Evolutionary conservation across 2,888 invertebrate genomes (phyloP), one percentile per base, ranked within the genome.

Genomic region (Pheosia tremula): DNA sequence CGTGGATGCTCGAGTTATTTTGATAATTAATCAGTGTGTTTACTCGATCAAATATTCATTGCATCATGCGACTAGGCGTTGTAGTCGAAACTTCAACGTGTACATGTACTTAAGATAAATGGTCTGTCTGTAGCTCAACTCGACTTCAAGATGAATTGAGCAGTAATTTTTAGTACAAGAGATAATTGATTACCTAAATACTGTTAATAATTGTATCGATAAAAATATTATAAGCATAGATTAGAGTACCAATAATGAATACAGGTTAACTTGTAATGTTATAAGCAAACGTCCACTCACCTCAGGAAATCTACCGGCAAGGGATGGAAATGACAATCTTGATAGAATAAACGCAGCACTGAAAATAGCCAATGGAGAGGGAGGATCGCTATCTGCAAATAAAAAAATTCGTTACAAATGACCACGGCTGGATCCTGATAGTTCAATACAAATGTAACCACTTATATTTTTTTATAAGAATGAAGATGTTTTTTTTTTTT

Each of bases 291-390:
- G 13, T 2, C 10, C 63, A 76, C 85, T 82, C 77, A 86, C 88
- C 85, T 85, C 67, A 72, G 80, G 77, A 82, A 82, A 78, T 81
- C 78, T 83, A 79, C 77, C 67, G 77, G 77, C 75, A 84, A 87
- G 78, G 77, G 68, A 69, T 64, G 72, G 55, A 73, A 72, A 75
- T 77, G 72, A 79, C 69, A 71, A 74, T 73, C 67, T 78, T 68
- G 73, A 71, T 68, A 66, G 66, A 69, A 74, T 69, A 72, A 72
- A 67, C 69, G 70, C 67, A 63, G 71, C 57, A 65, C 67, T 57
- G 65, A 63, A 59, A 61, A 61, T 69, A 73, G 74, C 68, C 67
- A 61, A 66, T 67, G 63, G 58, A 63, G 62, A 60, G 64, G 71
- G 71, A 57, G 66, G 72, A 65, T 60, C 24, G 63, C 68, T 75